These are phyloP conservation scores for Drosophila paranaensis DNA, from an alignment of 2,888 invertebrate species.

Conservation along the genomic window DNA sequence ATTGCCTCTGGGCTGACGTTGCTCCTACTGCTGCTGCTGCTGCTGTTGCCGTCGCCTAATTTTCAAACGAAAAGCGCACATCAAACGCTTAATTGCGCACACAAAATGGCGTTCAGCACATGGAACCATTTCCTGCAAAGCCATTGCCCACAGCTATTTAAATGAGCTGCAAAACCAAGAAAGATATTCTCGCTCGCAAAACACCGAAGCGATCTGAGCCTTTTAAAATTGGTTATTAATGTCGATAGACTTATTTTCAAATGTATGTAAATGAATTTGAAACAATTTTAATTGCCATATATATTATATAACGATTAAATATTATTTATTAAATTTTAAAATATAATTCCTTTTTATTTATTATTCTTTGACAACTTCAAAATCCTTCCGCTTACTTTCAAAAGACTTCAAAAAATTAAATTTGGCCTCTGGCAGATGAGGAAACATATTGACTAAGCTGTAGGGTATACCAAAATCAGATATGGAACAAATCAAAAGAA, in stretches of 20 bases:
- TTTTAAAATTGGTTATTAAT: background rate
- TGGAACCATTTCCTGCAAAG: constrained; percentile 43
- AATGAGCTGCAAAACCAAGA: constrained; percentile 4
- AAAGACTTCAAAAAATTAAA: background rate
- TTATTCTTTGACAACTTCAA: no score
- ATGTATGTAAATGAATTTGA: background rate
- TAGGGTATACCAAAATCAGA: constrained; percentile 32
- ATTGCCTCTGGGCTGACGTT: constrained; percentile 31
- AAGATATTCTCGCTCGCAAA: background rate
- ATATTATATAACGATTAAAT: no score
- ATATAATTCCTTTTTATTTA: no score
- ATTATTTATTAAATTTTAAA: no score
- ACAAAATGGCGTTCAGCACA: constrained; percentile 55
- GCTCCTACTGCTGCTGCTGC: background rate
- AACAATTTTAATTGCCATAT: no score
- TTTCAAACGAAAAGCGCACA: constrained; percentile 60
- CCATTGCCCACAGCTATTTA: constrained; percentile 44
- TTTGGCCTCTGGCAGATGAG: background rate
- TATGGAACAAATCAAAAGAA: constrained; percentile 41
- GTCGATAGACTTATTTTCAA: background rate
- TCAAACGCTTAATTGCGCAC: constrained; percentile 63
- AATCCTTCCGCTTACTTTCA: no score
- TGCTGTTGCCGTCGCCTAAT: constrained; percentile 25
- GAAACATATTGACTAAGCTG: background rate
- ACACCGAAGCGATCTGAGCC: constrained; percentile 32